Base-by-base conservation (phyloP, 2,888 invertebrate genomes). In the Ecdyonurus torrentis region DNA sequence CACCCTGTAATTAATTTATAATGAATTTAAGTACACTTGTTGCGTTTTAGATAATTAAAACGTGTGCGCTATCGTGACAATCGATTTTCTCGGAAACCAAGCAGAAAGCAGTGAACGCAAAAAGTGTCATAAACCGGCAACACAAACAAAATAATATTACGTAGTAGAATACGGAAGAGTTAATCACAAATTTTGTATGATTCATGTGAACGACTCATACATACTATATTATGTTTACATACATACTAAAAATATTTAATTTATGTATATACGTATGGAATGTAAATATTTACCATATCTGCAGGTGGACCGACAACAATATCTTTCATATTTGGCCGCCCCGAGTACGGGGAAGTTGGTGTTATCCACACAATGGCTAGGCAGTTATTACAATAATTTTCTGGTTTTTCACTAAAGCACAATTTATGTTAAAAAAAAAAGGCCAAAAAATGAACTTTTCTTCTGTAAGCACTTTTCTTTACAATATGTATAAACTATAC, bases 351-450 rank as follows among this genome's bases (percentile, higher is more conserved):
- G 55, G 55, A 55, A 22, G 55, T 22, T 22, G 55, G 55, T 22
- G n/a, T n/a, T 55, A 55, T 55, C 55, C 55, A 55, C 55, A 55
- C 55, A 55, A 55, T 55, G 55, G 55, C 55, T 55, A 22, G 55
- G 55, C 55, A 55, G 55, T 55, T 55, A 5, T 5, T 20, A 22
- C 5, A 55, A 20, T n/a, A 5, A n/a, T 37, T 37, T 37, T 10
- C 37, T 37, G 5, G 37, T 37, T 10, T 37, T 37, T 15, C 37
- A 37, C 37, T 37, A 37, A 37, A n/a, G 7, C 15, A 37, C 37
- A 37, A n/a, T n/a, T n/a, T n/a, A n/a, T n/a, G n/a, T n/a, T n/a
- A n/a, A 37, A 37, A 37, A 37, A 37, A 37, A 37, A 37, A 37
- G 37, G n/a, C n/a, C n/a, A n/a, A n/a, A n/a, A n/a, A n/a, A n/a